Percentiles rank a stretch among this genome's conserved stretches.
phyloP scores from a whole-genome alignment of 1,140 invertebrate species.

The Rhopalosiphum padi region DNA sequence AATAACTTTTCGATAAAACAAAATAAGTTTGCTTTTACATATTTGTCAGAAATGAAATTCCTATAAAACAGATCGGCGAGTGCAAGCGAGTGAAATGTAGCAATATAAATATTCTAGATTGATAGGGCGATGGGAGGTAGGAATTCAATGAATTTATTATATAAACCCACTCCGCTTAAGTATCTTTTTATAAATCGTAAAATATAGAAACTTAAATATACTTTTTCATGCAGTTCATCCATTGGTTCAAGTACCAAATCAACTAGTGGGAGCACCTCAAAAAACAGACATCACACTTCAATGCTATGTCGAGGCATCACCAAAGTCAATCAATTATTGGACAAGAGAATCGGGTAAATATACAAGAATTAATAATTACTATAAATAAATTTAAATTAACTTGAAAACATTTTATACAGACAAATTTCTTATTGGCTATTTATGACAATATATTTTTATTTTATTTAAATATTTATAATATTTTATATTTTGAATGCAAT shows the following conservation, averaged over 20 bases:
- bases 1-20: constrained; percentile 44
- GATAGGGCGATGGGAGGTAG: neutral
- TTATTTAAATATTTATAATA: neutral
- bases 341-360: constrained; percentile 52
- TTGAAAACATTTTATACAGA: neutral
- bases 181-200: constrained; percentile 33
- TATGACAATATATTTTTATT: neutral
- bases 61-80: constrained; percentile 29
- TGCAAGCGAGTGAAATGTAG: constrained; percentile 15
- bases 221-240: constrained; percentile 76
- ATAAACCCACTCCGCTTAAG: constrained; percentile 3
- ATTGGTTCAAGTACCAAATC: constrained; percentile 91
- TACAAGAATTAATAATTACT: neutral
- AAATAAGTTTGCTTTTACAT: constrained; percentile 47
- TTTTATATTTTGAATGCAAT: neutral
- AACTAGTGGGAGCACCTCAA: constrained; percentile 85
- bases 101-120: constrained; percentile 44
- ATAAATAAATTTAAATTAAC: neutral
- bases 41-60: constrained; percentile 53
- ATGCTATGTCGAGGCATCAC: constrained; percentile 92
- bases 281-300: constrained; percentile 90
- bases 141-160: constrained; percentile 49
- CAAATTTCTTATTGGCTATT: neutral
- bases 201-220: neutral
- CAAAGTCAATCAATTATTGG: constrained; percentile 92